These are phyloP conservation scores for Melitaea cinxia DNA, from an alignment of 1,140 invertebrate species.

Conservation along the genomic window DNA sequence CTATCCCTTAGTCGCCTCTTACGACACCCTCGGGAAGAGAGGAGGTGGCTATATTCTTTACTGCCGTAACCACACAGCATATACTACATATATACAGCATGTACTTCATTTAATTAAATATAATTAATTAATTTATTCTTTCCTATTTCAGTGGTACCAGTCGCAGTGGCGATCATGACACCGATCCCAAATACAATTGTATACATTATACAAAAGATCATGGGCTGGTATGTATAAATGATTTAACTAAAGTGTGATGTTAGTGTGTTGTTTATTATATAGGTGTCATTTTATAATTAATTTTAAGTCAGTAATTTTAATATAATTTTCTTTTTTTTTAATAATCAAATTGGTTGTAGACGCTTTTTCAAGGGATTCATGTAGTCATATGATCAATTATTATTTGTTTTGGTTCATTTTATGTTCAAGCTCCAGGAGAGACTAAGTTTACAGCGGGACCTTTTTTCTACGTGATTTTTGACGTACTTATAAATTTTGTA, in stretches of 20 bases:
- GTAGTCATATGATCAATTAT: not conserved
- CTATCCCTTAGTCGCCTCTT: too few relatives aligned
- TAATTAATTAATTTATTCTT: not conserved
- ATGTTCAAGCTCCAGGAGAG: not conserved
- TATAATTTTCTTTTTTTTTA: too few relatives aligned
- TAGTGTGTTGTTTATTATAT: constrained; percentile 1
- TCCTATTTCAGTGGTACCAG: constrained; percentile 87
- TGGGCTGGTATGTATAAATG: constrained; percentile 67
- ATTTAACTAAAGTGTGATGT: constrained; percentile 10
- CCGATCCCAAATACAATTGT: constrained; percentile 89
- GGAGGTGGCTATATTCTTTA: too few relatives aligned
- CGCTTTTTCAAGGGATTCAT: not conserved
- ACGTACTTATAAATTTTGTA: too few relatives aligned
- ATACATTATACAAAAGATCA: constrained; percentile 82
- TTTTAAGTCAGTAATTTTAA: too few relatives aligned
- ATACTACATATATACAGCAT: too few relatives aligned
- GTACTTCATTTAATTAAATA: too few relatives aligned
- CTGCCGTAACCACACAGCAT: too few relatives aligned
- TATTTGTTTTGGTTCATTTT: constrained; percentile 3
- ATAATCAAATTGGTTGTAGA: not conserved
- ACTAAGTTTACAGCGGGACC: too few relatives aligned
- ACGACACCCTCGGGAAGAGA: too few relatives aligned
- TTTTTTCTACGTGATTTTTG: too few relatives aligned
- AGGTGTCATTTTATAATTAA: constrained; percentile 5
- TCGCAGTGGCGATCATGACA: constrained; percentile 96